Percentiles rank a stretch among this genome's conserved stretches.
These are phyloP conservation scores for Rhizomys pruinosus DNA, from an alignment of 2,113 vertebrate genomes.

Conservation along the genomic window DNA sequence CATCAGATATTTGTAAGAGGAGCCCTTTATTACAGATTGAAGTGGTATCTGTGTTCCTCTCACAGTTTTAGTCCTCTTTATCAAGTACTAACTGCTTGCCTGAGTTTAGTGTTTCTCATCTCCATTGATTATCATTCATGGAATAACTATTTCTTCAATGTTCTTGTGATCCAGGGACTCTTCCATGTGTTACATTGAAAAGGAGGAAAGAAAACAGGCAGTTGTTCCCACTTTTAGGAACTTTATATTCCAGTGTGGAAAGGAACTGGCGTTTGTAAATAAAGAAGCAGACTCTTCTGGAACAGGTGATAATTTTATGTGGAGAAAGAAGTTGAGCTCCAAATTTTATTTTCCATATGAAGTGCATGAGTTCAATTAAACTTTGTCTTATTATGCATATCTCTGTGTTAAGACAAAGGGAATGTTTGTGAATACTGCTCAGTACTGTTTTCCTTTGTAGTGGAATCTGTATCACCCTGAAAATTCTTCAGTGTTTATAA, in stretches of 20 bases:
- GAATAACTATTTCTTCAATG: constrained; percentile 41
- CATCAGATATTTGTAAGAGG: neutral
- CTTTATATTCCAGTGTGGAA: neutral
- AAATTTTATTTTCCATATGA: neutral
- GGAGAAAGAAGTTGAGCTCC: neutral
- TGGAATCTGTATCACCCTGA: constrained; percentile 46
- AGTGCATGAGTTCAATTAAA: neutral
- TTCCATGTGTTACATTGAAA: neutral
- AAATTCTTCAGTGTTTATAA: constrained; percentile 73
- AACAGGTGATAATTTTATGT: neutral
- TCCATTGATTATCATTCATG: constrained; percentile 6
- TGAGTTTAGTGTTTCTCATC: neutral
- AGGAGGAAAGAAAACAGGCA: neutral
- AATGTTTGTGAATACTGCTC: neutral
- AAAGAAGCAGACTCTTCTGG: neutral
- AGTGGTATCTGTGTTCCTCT: neutral
- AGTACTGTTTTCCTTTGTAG: neutral
- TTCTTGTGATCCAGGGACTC: neutral
- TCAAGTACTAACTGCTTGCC: neutral
- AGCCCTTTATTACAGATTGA: neutral
- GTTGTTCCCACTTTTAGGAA: fast-evolving
- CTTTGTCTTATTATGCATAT: neutral
- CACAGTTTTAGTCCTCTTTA: neutral
- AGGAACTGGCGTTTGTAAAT: neutral
- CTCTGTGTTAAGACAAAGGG: neutral